Percentiles rank a stretch among this genome's conserved stretches.
These are phyloP conservation scores for Stenichneumon culpator DNA, from an alignment of 2,888 invertebrate genomes.

Conservation along the genomic window DNA sequence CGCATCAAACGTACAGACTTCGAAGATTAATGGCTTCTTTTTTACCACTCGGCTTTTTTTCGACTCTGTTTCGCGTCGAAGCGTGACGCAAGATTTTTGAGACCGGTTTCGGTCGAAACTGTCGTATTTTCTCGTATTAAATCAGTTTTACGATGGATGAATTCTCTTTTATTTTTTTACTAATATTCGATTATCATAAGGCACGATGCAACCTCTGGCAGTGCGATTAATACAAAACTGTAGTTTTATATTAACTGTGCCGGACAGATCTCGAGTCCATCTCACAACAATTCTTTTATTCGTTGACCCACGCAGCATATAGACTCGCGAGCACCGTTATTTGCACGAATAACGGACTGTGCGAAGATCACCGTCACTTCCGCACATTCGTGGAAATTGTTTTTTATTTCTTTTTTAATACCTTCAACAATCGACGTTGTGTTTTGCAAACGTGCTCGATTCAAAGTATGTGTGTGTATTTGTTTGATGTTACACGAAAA, in stretches of 20 bases:
- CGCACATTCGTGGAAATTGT: conserved; percentile 51
- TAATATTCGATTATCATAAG: neutral
- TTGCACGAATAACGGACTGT: conserved; percentile 1
- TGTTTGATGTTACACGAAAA: neutral
- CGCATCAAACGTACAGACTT: neutral
- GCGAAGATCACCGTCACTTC: conserved; percentile 47
- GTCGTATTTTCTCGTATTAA: neutral
- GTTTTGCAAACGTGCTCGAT: conserved; percentile 11
- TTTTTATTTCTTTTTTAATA: conserved; percentile 9
- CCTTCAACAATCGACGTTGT: conserved; percentile 18
- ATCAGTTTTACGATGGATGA: neutral
- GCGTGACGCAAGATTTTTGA: neutral
- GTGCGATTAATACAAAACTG: too few species aligned
- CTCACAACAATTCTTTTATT: conserved; percentile 42
- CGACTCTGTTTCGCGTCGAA: neutral
- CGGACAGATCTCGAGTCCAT: conserved; percentile 8
- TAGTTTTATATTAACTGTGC: neutral
- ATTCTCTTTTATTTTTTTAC: neutral
- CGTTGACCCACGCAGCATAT: neutral
- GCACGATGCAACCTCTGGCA: conserved; percentile 8
- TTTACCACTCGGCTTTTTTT: neutral
- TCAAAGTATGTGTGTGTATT: neutral
- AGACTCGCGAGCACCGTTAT: neutral
- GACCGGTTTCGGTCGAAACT: neutral
- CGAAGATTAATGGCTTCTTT: conserved; percentile 8